Base-by-base conservation (phyloP, 1,140 invertebrate species). In the Drosophila lini region DNA sequence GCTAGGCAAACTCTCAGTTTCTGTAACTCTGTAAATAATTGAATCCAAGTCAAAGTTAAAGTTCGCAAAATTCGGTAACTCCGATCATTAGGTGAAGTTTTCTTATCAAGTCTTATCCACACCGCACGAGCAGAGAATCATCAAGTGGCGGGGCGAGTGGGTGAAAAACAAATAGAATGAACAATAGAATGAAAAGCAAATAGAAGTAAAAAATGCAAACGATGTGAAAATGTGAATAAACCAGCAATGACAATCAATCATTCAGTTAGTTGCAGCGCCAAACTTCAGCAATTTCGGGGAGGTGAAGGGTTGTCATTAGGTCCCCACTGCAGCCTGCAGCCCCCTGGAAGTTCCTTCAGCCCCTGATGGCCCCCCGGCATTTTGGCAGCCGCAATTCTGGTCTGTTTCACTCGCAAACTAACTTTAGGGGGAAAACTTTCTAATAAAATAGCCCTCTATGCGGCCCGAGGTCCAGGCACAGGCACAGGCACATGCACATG, bases 201-300 rank as follows among this genome's bases (percentile, higher is more conserved):
- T 53, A 52, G 32, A 40, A 73, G 52, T 41, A 61, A 40, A 75
- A 64, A 75, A 75, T 65, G 74, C 74, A 77, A 69, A 76, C 74
- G 74, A 77, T 77, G 74, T 77, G 74, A 75, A 73, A 73, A 73
- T 73, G 73, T 75, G 73, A 77, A 77, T 77, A 77, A 77, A 68
- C 80, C 83, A 88, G 80, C 64, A 74, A 85, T 88, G 84, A 76
- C 82, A 88, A 85, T 85, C 82, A 85, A 85, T 85, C 82, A 85
- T 85, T 82, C 79, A 78, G 74, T 69, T 76, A 78, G 74, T 78
- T 77, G 74, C 74, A 78, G 70, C 63, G 31, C 41, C 74, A 78
- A 85, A 85, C 79, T 88, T 88, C 75, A 60, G 80, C 75, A 68
- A 83, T 83, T 82, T 81, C 57, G 71, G 61, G 41, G 52, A 55